These are phyloP conservation scores for Pelecanoides urinatrix DNA, from an alignment of 2,113 vertebrate species.

Conservation along the genomic window DNA sequence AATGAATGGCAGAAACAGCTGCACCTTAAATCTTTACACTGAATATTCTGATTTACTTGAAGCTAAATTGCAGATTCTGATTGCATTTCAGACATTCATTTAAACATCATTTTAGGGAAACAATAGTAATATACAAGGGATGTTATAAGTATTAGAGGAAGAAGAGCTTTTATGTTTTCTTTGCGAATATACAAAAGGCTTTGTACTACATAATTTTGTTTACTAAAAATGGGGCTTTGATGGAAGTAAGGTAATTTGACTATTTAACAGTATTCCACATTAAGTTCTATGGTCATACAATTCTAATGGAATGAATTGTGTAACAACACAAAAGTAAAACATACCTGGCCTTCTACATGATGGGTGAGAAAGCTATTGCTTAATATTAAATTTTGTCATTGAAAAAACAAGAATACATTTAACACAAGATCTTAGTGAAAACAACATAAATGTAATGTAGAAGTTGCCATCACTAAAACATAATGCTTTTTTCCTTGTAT, in stretches of 20 bases:
- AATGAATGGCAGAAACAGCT: conserved; percentile 71
- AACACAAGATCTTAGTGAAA: background rate
- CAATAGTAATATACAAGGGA: background rate
- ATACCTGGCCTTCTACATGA: background rate
- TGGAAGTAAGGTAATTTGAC: background rate
- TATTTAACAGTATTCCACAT: background rate
- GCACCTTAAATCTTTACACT: conserved; percentile 54
- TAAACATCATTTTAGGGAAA: background rate
- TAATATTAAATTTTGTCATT: background rate
- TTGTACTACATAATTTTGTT: background rate
- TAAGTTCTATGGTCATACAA: background rate
- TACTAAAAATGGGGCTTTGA: background rate
- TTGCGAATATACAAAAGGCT: background rate
- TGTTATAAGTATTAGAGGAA: background rate
- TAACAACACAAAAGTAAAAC: background rate
- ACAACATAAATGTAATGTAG: background rate
- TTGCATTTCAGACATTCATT: conserved; percentile 17
- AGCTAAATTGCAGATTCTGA: conserved; percentile 8
- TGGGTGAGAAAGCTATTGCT: background rate
- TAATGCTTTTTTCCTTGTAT: background rate
- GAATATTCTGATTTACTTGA: conserved; percentile 21
- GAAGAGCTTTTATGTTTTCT: background rate
- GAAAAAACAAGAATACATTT: background rate
- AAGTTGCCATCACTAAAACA: background rate
- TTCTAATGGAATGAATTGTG: background rate